Percentiles rank a stretch among this genome's conserved stretches.
phyloP scores from a whole-genome alignment of 37 sponge, comb jelly and placozoan species.

The Ianthella basta region DNA sequence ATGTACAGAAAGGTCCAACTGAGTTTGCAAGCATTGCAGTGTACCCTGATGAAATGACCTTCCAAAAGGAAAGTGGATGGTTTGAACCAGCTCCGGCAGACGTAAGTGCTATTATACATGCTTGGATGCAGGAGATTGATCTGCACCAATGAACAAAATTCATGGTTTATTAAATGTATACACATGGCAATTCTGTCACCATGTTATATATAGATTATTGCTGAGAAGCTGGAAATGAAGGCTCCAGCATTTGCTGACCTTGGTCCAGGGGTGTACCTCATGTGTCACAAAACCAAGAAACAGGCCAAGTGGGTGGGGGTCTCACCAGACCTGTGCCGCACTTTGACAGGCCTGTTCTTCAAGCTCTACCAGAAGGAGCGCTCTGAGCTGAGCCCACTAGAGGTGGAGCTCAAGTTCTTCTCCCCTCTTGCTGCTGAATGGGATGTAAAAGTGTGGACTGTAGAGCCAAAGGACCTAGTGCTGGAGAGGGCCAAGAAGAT shows the following conservation, averaged over 20 bases:
- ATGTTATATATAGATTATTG: background rate
- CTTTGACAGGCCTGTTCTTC: background rate
- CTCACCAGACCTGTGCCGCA: background rate
- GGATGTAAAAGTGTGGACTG: no score
- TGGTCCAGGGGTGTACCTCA: background rate
- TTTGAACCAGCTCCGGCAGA: no score
- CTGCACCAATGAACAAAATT: no score
- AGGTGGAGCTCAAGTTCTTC: constrained; percentile 32
- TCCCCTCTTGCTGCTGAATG: constrained; percentile 2
- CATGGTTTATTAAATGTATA: no score
- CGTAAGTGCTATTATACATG: no score
- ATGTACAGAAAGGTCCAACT: no score
- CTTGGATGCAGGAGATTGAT: no score
- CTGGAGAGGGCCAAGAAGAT: constrained; percentile 8
- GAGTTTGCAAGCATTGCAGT: no score
- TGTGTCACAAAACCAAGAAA: constrained; percentile 24
- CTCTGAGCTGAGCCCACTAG: background rate
- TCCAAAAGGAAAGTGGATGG: no score
- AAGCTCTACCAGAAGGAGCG: constrained; percentile 24
- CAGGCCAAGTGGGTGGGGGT: constrained; percentile 1
- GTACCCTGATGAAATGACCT: no score
- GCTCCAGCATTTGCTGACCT: background rate
- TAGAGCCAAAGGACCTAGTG: no score
- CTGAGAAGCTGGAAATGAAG: background rate
- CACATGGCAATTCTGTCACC: no score